phyloP scores from a whole-genome alignment of 2,888 invertebrate genomes.

The Synanthedon vespiformis region DNA sequence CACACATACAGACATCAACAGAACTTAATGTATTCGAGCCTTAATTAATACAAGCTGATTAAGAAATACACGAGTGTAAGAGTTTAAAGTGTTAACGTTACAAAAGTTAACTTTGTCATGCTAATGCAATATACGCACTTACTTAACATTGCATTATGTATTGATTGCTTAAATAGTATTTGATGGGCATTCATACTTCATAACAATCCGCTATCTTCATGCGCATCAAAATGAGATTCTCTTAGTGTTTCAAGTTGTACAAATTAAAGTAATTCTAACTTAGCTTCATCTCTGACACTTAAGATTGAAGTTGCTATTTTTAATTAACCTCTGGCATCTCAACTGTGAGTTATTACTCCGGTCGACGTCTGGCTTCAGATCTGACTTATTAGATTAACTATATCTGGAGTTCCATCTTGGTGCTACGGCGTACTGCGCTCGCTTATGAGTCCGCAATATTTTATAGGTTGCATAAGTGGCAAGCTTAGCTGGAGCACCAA shows the following conservation, averaged over 20 bases:
- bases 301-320: constrained; percentile 66
- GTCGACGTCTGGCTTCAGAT: constrained; percentile 60
- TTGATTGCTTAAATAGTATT: not conserved
- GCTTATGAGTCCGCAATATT: constrained; percentile 62
- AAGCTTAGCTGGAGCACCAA: constrained; percentile 28
- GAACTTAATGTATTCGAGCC: not conserved
- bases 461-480: constrained; percentile 55
- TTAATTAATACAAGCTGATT: constrained; percentile 33
- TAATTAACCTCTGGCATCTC: constrained; percentile 68
- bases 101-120: constrained; percentile 6
- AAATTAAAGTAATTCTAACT: constrained; percentile 46
- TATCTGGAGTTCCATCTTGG: constrained; percentile 59
- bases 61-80: constrained; percentile 28
- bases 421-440: constrained; percentile 26
- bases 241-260: constrained; percentile 24
- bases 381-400: constrained; percentile 68
- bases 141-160: constrained; percentile 9
- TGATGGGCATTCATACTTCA: not conserved
- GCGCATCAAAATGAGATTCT: constrained; percentile 3
- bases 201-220: not conserved
- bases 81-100: constrained; percentile 4
- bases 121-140: constrained; percentile 9
- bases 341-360: constrained; percentile 59
- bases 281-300: constrained; percentile 51
- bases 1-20: not conserved